Percentiles rank a stretch among this genome's conserved stretches.
Evolutionary conservation across 2,888 invertebrate species (phyloP).

Genomic region (Drosophila infuscata): DNA sequence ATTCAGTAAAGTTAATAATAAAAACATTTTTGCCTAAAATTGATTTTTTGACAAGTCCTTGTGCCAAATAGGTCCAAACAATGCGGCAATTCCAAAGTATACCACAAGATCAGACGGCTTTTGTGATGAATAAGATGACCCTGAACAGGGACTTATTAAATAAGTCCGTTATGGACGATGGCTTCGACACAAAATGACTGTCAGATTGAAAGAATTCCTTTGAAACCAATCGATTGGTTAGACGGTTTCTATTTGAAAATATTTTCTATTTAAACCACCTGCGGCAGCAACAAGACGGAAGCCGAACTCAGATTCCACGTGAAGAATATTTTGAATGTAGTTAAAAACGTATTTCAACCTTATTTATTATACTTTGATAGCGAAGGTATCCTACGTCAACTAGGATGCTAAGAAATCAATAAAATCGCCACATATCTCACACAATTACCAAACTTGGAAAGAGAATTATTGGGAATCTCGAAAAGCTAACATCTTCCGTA

Average conservation of each 20-base stretch:
- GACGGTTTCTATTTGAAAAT: slow-evolving; percentile 32
- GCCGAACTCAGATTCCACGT: slow-evolving; percentile 11
- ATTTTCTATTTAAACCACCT: slow-evolving; percentile 12
- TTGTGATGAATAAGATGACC: slow-evolving; percentile 17
- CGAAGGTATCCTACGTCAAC: no score
- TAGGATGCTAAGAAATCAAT: no score
- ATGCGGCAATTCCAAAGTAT: background rate
- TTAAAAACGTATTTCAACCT: no score
- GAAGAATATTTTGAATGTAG: background rate
- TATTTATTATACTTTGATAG: no score
- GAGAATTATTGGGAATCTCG: no score
- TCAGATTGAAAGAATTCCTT: slow-evolving; percentile 24
- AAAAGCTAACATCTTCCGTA: no score
- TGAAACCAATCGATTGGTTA: slow-evolving; percentile 22
- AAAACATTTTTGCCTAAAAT: background rate
- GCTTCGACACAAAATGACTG: slow-evolving; percentile 34
- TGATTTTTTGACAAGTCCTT: background rate
- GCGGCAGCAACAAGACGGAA: background rate
- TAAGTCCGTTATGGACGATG: slow-evolving; percentile 27
- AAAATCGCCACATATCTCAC: no score
- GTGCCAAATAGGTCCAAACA: background rate
- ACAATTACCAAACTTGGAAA: no score
- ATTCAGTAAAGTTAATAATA: background rate
- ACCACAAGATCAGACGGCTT: slow-evolving; percentile 3
- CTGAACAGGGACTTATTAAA: slow-evolving; percentile 28